Evolutionary conservation across 2,888 invertebrate genomes (phyloP), one percentile per base, ranked within the genome.

Genomic region (Griposia aprilina): DNA sequence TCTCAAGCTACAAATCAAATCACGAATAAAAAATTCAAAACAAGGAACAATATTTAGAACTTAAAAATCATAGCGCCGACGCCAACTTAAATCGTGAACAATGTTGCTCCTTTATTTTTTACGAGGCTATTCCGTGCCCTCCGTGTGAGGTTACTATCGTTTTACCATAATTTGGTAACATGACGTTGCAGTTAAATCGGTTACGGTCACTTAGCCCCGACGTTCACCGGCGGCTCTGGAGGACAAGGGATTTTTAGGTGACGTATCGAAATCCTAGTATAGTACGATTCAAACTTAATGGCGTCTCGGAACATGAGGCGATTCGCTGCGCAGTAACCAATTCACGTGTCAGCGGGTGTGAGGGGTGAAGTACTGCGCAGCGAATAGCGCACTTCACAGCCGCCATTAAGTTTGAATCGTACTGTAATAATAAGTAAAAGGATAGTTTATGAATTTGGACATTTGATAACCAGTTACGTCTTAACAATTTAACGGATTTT

Each of bases 111-210:
- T 78, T 76, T 78, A 68, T 80, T 76, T 87, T 82, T 85, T 82
- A 86, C 80, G 66, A 78, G 50, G 80, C 23, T 41, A 81, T 79
- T 66, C n/a, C 20, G 45, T 70, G 57, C 59, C 78, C 68, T 68
- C 36, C 66, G 59, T 73, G 75, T 79, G 76, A 62, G 69, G 65
- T 76, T 80, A 73, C 80, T 73, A 72, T 66, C 74, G 67, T 63
- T 81, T 88, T 78, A 81, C 62, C 81, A 71, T 85, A 87, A 88
- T 88, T 67, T 72, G 48, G 52, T 82, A 69, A 55, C 86, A 89
- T 88, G 89, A 89, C 82, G 73, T 50, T 78, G 89, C 88, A 85
- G 85, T 82, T 80, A 85, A 85, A 88, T 81, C 63, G 76, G 72
- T 81, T 77, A 79, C 68, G 74, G 6, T 36, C 66, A 67, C 66